These are phyloP conservation scores for Cephalopachus bancanus DNA, from an alignment of 2,797 vertebrate species.

Conservation along the genomic window DNA sequence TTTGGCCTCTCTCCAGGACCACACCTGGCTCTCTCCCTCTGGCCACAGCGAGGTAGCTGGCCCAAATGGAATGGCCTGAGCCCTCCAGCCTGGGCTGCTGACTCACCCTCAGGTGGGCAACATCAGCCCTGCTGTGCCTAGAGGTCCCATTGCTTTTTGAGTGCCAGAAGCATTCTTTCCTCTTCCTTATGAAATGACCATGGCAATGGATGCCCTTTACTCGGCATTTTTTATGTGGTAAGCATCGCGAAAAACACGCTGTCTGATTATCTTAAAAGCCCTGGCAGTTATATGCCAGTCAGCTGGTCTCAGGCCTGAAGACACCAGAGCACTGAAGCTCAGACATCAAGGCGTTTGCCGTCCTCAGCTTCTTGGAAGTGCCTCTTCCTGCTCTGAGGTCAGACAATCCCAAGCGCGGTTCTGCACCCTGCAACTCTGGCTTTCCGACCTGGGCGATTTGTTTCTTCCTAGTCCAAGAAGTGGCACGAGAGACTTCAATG, in stretches of 20 bases:
- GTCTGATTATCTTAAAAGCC: neutral
- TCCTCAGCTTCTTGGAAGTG: neutral
- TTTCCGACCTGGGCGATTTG: neutral
- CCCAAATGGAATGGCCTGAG: neutral
- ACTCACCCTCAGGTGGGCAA: no score
- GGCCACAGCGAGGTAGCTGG: neutral
- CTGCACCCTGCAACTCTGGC: neutral
- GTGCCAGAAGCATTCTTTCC: neutral
- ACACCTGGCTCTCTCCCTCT: neutral
- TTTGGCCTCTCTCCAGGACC: neutral
- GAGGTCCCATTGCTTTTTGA: neutral
- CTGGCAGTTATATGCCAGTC: neutral
- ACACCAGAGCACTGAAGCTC: neutral
- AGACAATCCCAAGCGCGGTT: neutral
- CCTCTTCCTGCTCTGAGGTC: neutral
- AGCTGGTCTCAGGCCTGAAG: neutral
- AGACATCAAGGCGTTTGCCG: neutral
- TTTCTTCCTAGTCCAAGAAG: neutral
- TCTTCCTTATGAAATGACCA: neutral
- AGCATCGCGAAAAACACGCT: neutral
- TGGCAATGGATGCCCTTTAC: neutral
- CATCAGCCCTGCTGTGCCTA: neutral
- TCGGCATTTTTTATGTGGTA: neutral
- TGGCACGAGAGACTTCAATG: neutral
- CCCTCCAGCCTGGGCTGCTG: neutral